phyloP scores from a whole-genome alignment of 2,113 vertebrate genomes.

The Pluvialis apricaria region DNA sequence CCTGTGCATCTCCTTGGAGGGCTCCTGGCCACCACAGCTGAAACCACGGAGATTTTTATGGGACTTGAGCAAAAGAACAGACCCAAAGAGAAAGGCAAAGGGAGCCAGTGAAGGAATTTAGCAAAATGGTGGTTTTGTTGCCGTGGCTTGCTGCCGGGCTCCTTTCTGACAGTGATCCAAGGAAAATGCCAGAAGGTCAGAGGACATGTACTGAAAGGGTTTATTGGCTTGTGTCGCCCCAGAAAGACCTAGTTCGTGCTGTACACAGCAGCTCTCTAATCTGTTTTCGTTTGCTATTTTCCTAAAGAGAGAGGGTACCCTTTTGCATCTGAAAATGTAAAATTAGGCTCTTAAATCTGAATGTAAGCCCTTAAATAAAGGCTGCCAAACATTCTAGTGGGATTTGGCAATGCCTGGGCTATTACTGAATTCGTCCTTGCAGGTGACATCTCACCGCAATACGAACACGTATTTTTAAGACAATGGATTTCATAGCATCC shows the following conservation, averaged over 20 bases:
- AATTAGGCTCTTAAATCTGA: background rate
- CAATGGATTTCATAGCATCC: background rate
- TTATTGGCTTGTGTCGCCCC: background rate
- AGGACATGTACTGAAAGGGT: background rate
- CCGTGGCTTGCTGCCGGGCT: background rate
- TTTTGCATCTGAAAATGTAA: background rate
- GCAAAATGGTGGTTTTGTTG: background rate
- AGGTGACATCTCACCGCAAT: background rate
- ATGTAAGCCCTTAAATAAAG: background rate
- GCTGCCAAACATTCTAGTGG: background rate
- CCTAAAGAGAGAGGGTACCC: background rate
- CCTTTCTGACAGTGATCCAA: background rate
- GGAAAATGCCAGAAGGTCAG: background rate
- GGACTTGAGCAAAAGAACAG: background rate
- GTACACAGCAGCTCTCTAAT: background rate
- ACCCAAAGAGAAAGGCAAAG: background rate
- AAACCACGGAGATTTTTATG: background rate
- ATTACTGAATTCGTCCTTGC: background rate
- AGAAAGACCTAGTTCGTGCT: background rate
- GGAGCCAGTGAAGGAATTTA: background rate
- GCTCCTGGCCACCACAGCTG: background rate
- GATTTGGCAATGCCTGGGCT: background rate
- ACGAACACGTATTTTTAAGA: background rate
- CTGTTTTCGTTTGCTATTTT: background rate
- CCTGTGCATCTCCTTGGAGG: background rate